Conservation (phyloP, 2,113 vertebrate species). For the Corythornis cristatus region DNA sequence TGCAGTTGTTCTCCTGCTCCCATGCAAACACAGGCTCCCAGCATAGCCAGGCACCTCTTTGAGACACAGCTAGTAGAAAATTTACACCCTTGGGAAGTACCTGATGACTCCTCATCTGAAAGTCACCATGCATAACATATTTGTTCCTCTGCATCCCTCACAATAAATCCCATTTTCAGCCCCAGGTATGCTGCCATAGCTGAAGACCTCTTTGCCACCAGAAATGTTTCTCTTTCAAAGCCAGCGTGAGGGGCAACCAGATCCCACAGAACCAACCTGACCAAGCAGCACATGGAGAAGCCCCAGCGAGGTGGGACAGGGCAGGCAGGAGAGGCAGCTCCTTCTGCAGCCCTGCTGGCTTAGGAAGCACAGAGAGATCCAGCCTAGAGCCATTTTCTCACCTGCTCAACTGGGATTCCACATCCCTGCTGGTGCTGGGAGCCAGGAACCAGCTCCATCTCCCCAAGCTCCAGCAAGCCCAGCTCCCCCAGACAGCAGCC, state of each 20-base stretch:
- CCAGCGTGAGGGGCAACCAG: not conserved
- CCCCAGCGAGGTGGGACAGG: accelerated
- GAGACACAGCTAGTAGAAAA: not conserved
- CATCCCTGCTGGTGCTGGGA: not conserved
- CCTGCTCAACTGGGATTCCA: not conserved
- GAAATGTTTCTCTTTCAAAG: not conserved
- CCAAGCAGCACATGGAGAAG: not conserved
- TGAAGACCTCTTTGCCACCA: not conserved
- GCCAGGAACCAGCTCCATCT: not conserved
- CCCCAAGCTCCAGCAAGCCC: not conserved
- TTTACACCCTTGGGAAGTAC: not conserved
- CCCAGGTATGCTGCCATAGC: not conserved
- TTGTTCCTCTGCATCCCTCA: accelerated
- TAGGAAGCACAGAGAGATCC: not conserved
- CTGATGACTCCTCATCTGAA: not conserved
- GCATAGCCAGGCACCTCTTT: not conserved
- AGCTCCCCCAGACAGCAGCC: not conserved
- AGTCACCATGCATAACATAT: accelerated
- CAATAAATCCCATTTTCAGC: not conserved
- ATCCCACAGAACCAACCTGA: not conserved
- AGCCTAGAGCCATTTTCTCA: not conserved
- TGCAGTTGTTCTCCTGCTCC: not conserved
- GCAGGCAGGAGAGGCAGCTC: not conserved
- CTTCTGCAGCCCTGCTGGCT: not conserved
- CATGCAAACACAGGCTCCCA: not conserved